Conservation (phyloP, 2,888 invertebrate genomes). For the Romanomermis culicivorax region DNA sequence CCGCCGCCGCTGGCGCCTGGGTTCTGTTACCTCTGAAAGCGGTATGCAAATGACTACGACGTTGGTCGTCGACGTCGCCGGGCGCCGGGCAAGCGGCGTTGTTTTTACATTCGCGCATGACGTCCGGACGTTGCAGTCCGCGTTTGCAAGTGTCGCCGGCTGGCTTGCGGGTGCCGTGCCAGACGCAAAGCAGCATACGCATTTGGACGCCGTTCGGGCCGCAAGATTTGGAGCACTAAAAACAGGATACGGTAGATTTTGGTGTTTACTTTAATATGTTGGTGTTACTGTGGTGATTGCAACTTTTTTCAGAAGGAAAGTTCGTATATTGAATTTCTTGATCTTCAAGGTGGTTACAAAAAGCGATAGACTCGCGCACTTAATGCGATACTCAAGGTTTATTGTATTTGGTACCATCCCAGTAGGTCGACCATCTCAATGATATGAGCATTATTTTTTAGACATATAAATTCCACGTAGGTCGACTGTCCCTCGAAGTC, state of each 20-base stretch:
- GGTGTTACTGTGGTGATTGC: too few relatives aligned
- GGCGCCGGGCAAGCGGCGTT: slow-evolving; percentile 32
- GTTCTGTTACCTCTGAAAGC: not conserved
- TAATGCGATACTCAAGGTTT: too few relatives aligned
- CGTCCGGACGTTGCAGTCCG: not conserved
- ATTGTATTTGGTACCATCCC: too few relatives aligned
- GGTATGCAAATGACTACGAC: not conserved
- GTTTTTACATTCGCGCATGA: not conserved
- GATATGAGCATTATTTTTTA: too few relatives aligned
- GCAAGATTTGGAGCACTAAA: slow-evolving; percentile 54
- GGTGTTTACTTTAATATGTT: too few relatives aligned
- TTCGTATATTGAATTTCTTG: too few relatives aligned
- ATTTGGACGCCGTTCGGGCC: slow-evolving; percentile 62
- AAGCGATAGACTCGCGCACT: not conserved
- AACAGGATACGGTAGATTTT: too few relatives aligned
- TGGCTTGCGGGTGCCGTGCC: slow-evolving; percentile 59
- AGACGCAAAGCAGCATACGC: slow-evolving; percentile 70
- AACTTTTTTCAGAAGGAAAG: too few relatives aligned
- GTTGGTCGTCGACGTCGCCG: slow-evolving; percentile 13
- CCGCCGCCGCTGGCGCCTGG: too few relatives aligned
- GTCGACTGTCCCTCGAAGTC: too few relatives aligned
- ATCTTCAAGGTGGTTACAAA: not conserved
- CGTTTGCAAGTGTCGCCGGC: slow-evolving; percentile 61
- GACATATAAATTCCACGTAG: too few relatives aligned
- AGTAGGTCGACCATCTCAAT: too few relatives aligned